Base-by-base conservation (phyloP, 2,797 vertebrate genomes). In the Enteromius argenteus region DNA sequence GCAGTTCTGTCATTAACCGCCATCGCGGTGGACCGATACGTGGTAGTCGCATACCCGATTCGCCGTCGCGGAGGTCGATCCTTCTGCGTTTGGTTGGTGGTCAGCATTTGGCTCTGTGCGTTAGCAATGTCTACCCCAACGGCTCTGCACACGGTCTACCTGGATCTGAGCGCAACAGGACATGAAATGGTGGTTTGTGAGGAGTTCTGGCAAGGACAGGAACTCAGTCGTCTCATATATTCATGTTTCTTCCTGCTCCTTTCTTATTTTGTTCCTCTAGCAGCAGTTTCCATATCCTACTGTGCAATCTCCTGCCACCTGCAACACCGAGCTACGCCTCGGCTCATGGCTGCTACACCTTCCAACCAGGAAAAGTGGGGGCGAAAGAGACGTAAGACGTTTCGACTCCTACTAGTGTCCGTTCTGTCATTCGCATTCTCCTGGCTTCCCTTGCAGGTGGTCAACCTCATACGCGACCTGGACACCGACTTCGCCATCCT, bases 1-100 rank as follows among this genome's bases (percentile, higher is more conserved):
- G 96, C 96, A 0, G 96, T 97, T 81, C 91, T 97, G 60, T 97
- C 97, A 21, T 95, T 97, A 86, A 97, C 95, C 0, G 96, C 96
- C 81, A 97, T 97, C 0, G 96, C 97, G 0, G 88, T 97, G 3
- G 97, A 97, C 87, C 94, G 96, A 0, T 97, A 97, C 0, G 84
- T 97, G 0, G 96, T 97, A n/a, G 96, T 97, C 56, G 96, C 95
- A 0, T 96, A 97, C 84, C 97, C 97, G 0, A 95, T 96, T n/a
- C 94, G 93, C 77, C 90, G 92, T 49, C 92, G 96, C 56, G 92
- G 93, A 13, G 91, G 96, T 30, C 88, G 91, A 44, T 93, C 92
- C 76, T 95, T 95, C 88, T 96, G 96, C 80, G 0, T 90, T 8
- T 92, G 93, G 60, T 89, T 97, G 0, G 95, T 96, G 77, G 84